Conservation (phyloP, 2,888 invertebrate genomes). For the Lepetodrilus schrolli region DNA sequence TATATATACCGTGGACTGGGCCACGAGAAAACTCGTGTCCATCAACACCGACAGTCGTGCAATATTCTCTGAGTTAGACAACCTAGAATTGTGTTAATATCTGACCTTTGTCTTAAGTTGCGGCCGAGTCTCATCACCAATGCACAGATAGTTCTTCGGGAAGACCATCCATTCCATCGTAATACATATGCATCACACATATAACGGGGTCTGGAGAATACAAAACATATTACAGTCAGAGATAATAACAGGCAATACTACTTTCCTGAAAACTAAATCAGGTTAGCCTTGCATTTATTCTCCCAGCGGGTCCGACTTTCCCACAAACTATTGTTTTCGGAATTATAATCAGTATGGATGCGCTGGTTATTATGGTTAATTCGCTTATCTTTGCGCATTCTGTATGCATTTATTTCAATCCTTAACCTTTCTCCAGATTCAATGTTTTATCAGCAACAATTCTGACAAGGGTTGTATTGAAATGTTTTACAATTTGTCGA, state of each 20-base stretch:
- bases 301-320: not conserved
- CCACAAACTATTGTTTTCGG: conserved; percentile 9
- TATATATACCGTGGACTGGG: too few species aligned
- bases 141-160: conserved; percentile 1
- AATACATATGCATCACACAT: conserved; percentile 23
- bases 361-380: conserved; percentile 6
- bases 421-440: conserved; percentile 11
- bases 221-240: conserved; percentile 27
- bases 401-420: conserved; percentile 26
- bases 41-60: conserved; percentile 9
- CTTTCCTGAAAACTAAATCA: conserved; percentile 20
- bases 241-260: conserved; percentile 17
- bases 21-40: not conserved
- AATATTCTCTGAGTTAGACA: not conserved
- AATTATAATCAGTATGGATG: conserved; percentile 24
- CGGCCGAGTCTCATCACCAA: not conserved
- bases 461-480: not conserved
- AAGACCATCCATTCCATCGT: conserved; percentile 1
- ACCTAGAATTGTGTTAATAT: not conserved
- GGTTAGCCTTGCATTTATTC: conserved; percentile 21
- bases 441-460: conserved; percentile 9
- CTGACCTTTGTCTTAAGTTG: not conserved
- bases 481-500: conserved; percentile 12
- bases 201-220: conserved; percentile 23
- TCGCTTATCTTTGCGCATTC: conserved; percentile 24